These are phyloP conservation scores for Incurvaria masculella DNA, from an alignment of 2,888 invertebrate species.

Conservation along the genomic window DNA sequence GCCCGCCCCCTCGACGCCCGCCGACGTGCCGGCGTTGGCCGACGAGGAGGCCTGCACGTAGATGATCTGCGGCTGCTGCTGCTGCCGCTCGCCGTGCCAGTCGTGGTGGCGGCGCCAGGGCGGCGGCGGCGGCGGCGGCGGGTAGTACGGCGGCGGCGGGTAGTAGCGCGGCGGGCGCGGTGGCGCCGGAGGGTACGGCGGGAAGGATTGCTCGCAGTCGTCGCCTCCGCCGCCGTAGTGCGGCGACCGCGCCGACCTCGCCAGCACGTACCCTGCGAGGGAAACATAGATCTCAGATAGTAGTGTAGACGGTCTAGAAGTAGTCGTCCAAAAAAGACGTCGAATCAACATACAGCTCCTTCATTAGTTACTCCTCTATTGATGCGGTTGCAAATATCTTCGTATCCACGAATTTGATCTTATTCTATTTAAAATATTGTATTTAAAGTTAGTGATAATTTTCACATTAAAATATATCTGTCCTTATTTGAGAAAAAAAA, in stretches of 20 bases:
- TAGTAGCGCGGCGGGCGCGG: constrained; percentile 9
- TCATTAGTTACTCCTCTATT: no score
- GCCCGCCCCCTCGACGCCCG: background rate
- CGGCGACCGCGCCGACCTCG: constrained; percentile 26
- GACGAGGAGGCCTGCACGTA: background rate
- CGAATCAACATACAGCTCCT: no score
- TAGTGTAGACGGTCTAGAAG: no score
- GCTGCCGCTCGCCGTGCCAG: constrained; percentile 8
- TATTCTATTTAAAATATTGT: no score
- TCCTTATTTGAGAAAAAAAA: no score
- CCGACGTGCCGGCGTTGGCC: background rate
- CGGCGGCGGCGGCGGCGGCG: constrained; percentile 19
- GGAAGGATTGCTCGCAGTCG: constrained; percentile 14
- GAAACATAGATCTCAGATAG: no score
- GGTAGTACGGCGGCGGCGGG: constrained; percentile 17
- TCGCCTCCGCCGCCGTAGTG: constrained; percentile 17
- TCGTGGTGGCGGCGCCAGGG: constrained; percentile 16
- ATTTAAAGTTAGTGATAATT: no score
- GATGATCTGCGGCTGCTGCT: background rate
- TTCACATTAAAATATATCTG: no score
- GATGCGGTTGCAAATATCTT: no score
- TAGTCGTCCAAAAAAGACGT: no score
- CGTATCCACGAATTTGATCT: no score
- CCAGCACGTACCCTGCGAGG: background rate
- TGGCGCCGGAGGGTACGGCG: constrained; percentile 14